These are phyloP conservation scores for Zootoca vivipara DNA, from an alignment of 2,113 vertebrate genomes.

Conservation along the genomic window DNA sequence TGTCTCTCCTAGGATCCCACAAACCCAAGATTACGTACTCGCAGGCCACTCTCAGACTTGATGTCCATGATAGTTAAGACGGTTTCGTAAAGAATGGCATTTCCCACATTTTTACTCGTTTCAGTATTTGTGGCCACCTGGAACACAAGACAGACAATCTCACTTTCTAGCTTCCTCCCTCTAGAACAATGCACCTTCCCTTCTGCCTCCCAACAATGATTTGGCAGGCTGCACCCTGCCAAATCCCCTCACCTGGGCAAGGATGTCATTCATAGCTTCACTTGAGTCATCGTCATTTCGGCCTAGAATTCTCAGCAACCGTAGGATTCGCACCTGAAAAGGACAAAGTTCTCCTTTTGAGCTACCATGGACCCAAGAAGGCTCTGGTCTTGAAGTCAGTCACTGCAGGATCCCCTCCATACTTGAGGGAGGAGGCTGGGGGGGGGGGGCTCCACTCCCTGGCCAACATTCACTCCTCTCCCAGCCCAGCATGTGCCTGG, in stretches of 20 bases:
- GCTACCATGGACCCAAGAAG: neutral
- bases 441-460: neutral
- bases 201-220: neutral
- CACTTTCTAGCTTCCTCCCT: neutral
- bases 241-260: conserved; percentile 89
- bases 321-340: conserved; percentile 93
- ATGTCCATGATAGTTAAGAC: conserved; percentile 99
- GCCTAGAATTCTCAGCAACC: conserved; percentile 96
- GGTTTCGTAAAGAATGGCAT: conserved; percentile 98
- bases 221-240: neutral
- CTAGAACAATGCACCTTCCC: neutral
- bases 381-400: neutral
- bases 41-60: conserved; percentile 97
- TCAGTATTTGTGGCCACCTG: conserved; percentile 99
- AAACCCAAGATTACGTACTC: conserved; percentile 80
- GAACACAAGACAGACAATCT: conserved; percentile 33
- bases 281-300: conserved; percentile 97
- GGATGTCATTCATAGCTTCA: conserved; percentile 99
- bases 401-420: neutral
- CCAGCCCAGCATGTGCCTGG: neutral
- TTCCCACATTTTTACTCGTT: conserved; percentile 99
- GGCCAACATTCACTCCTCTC: neutral
- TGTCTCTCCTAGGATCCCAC: neutral
- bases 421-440: neutral
- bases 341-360: conserved; percentile 50